Evolutionary conservation across 2,888 invertebrate genomes (phyloP).

Genomic region (Halictus quadricinctus): DNA sequence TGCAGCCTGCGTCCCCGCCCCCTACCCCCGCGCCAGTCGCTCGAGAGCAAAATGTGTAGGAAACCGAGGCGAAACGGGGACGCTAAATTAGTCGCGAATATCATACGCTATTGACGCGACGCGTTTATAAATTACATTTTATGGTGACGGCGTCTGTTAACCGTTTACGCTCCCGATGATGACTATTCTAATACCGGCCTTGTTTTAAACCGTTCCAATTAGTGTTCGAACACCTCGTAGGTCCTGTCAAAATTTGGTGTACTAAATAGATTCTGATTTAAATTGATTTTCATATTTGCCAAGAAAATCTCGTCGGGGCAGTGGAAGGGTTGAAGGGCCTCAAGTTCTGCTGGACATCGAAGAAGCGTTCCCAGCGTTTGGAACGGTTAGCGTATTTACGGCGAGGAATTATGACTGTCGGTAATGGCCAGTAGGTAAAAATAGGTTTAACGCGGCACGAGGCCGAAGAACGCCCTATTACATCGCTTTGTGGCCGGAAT

Average conservation of each 20-base stretch:
- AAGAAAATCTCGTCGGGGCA: neutral
- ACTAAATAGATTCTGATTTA: neutral
- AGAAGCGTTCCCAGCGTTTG: neutral
- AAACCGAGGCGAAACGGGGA: slow-evolving; percentile 1
- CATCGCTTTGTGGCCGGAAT: slow-evolving; percentile 23
- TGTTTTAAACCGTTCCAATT: neutral
- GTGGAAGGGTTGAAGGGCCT: neutral
- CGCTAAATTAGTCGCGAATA: slow-evolving; percentile 2
- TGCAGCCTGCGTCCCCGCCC: neutral
- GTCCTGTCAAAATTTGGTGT: neutral
- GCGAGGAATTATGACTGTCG: neutral
- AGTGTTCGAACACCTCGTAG: neutral
- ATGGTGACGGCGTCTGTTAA: neutral
- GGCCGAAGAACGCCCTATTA: slow-evolving; percentile 20
- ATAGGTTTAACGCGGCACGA: slow-evolving; percentile 19
- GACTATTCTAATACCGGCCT: no score
- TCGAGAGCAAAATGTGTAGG: neutral
- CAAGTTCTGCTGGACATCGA: neutral
- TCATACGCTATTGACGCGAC: slow-evolving; percentile 1
- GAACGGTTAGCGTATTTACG: neutral
- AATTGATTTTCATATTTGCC: no score
- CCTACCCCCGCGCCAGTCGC: neutral
- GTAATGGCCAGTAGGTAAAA: slow-evolving; percentile 16
- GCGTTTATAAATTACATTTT: slow-evolving; percentile 2
- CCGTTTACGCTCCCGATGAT: neutral